A percentile compares a stretch with the other conserved stretches of the same genome.
Evolutionary conservation across 2,113 vertebrate genomes (phyloP).

Genomic region (Plectropomus leopardus): DNA sequence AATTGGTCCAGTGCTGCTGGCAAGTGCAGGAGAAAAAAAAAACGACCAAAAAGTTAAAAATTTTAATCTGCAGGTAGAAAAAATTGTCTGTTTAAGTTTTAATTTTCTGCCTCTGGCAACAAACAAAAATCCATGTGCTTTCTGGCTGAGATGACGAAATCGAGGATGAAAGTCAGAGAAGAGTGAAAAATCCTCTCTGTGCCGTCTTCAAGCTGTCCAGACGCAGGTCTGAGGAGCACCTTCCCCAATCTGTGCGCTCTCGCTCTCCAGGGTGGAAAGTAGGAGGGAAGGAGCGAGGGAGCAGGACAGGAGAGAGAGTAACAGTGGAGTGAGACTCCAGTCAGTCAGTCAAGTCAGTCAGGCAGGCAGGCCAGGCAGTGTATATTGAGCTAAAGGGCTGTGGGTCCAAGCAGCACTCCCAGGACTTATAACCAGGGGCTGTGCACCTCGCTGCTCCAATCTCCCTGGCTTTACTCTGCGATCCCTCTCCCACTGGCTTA

Average conservation of each 20-base stretch:
- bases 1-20: conserved; percentile 72
- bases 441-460: conserved; percentile 82
- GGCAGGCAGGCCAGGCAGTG: conserved; percentile 59
- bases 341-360: conserved; percentile 64
- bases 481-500: conserved; percentile 82
- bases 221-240: conserved; percentile 85
- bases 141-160: conserved; percentile 44
- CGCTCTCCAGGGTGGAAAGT: conserved; percentile 84
- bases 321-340: conserved; percentile 70
- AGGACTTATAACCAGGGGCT: conserved; percentile 83
- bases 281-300: conserved; percentile 82
- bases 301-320: conserved; percentile 71
- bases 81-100: conserved; percentile 60
- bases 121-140: conserved; percentile 79
- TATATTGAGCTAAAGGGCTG: conserved; percentile 67
- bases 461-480: conserved; percentile 73
- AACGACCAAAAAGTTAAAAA: conserved; percentile 40
- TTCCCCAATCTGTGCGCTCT: conserved; percentile 82
- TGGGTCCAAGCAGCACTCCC: conserved; percentile 72
- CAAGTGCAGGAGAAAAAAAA: conserved; percentile 54
- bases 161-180: conserved; percentile 42
- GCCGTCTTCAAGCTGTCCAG: conserved; percentile 79
- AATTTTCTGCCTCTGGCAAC: conserved; percentile 70
- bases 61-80: conserved; percentile 67
- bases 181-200: conserved; percentile 74